Percentiles rank a stretch among this genome's conserved stretches.
These are phyloP conservation scores for Bovichtus diacanthus DNA, from an alignment of 2,797 vertebrate species.

Conservation along the genomic window DNA sequence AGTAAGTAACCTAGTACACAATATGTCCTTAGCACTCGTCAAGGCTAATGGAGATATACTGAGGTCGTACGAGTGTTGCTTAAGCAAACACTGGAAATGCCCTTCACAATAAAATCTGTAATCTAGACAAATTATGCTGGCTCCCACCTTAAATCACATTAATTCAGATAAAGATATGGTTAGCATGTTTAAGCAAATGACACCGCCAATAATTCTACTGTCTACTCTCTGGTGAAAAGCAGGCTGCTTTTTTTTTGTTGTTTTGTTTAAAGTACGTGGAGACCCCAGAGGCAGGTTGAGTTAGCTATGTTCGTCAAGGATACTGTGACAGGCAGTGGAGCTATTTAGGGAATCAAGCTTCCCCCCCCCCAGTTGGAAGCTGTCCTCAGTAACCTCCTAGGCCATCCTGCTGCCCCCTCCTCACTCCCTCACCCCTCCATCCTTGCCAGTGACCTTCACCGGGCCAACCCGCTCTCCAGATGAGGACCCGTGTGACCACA, in stretches of 20 bases:
- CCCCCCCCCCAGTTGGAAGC: constrained; percentile 10
- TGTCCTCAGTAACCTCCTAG: constrained; percentile 29
- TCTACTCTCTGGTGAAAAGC: neutral
- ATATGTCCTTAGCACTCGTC: constrained; percentile 71
- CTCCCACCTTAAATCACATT: constrained; percentile 40
- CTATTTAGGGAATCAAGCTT: constrained; percentile 27
- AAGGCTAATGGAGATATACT: constrained; percentile 75
- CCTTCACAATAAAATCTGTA: constrained; percentile 49
- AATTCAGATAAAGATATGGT: constrained; percentile 23
- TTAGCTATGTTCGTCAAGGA: constrained; percentile 30
- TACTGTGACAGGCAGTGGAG: constrained; percentile 29
- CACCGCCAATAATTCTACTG: constrained; percentile 21
- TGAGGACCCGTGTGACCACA: constrained; percentile 3
- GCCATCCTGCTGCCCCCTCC: neutral
- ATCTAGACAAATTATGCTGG: constrained; percentile 39
- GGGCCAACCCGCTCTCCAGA: constrained; percentile 10
- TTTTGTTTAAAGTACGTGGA: neutral
- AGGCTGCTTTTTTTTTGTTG: neutral
- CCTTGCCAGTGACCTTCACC: constrained; percentile 49
- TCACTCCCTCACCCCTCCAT: neutral
- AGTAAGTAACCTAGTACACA: constrained; percentile 75
- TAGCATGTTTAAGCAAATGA: constrained; percentile 39
- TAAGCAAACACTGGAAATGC: constrained; percentile 50
- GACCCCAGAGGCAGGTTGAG: neutral
- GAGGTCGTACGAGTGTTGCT: constrained; percentile 40